Percentiles rank a stretch among this genome's conserved stretches.
These are phyloP conservation scores for Callimico goeldii DNA, from an alignment of 2,797 vertebrate genomes.

Conservation along the genomic window DNA sequence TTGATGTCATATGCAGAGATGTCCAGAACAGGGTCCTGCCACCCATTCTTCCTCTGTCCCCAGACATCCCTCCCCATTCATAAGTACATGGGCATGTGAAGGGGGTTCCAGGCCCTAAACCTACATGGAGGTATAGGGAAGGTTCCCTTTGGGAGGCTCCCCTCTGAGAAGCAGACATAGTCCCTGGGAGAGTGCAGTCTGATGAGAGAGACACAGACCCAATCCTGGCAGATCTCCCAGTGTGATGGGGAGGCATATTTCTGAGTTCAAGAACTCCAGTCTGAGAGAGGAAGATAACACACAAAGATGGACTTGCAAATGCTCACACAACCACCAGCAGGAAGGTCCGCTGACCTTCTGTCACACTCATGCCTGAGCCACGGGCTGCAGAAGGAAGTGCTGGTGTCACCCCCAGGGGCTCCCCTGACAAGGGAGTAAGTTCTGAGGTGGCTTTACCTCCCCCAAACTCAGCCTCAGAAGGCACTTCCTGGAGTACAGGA, in stretches of 20 bases:
- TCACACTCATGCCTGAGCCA: fast-evolving
- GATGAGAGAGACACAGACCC: background rate
- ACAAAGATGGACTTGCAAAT: background rate
- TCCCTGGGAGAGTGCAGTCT: background rate
- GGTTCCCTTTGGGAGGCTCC: no score
- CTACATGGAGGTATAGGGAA: no score
- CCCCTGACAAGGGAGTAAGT: background rate
- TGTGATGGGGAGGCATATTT: background rate
- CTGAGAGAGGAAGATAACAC: background rate
- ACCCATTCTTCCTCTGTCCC: background rate
- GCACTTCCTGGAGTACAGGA: background rate
- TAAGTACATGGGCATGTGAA: background rate
- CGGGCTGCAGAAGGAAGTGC: background rate
- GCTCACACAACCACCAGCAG: background rate
- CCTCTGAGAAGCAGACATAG: background rate
- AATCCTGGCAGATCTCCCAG: background rate
- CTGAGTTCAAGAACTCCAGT: background rate
- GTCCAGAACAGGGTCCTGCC: background rate
- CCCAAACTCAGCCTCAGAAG: background rate
- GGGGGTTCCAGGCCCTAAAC: background rate
- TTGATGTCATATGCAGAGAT: no score
- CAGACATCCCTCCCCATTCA: background rate
- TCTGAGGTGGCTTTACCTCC: background rate
- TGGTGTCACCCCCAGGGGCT: fast-evolving
- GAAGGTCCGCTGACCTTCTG: no score